phyloP scores from a whole-genome alignment of 2,113 vertebrate genomes.

The Coturnix japonica region DNA sequence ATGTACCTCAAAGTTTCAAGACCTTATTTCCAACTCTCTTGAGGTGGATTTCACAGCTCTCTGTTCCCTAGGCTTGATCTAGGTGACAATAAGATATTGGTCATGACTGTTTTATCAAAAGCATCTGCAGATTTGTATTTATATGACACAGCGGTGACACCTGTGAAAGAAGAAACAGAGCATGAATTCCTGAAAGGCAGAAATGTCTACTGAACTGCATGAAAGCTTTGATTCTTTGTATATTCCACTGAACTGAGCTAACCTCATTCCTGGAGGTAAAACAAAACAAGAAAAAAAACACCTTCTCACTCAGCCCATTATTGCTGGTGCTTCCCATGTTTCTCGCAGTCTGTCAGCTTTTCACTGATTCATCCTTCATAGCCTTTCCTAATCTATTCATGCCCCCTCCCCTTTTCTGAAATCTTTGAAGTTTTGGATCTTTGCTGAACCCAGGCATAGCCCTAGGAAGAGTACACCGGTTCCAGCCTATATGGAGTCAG shows the following conservation, averaged over 20 bases:
- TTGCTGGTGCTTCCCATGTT: not conserved
- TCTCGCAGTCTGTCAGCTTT: not conserved
- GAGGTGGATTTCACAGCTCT: not conserved
- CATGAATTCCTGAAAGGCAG: not conserved
- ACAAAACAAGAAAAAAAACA: not conserved
- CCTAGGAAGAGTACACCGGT: not conserved
- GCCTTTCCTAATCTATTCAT: slow-evolving; percentile 16
- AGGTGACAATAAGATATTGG: not conserved
- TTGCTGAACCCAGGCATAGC: slow-evolving; percentile 15
- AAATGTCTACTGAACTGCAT: not conserved
- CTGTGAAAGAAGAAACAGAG: not conserved
- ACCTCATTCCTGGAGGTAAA: not conserved
- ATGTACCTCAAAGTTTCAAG: not conserved
- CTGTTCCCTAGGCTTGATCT: not conserved
- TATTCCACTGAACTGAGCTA: not conserved
- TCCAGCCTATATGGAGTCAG: not conserved
- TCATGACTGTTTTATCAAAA: not conserved
- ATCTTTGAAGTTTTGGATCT: slow-evolving; percentile 55
- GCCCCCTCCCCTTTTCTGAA: not conserved
- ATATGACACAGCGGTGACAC: not conserved
- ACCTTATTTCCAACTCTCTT: not conserved
- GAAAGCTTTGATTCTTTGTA: not conserved
- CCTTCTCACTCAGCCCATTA: not conserved
- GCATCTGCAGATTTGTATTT: not conserved
- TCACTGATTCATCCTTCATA: not conserved